Base-by-base conservation (phyloP, 1,140 invertebrate genomes). In the Frieseomelitta varia region DNA sequence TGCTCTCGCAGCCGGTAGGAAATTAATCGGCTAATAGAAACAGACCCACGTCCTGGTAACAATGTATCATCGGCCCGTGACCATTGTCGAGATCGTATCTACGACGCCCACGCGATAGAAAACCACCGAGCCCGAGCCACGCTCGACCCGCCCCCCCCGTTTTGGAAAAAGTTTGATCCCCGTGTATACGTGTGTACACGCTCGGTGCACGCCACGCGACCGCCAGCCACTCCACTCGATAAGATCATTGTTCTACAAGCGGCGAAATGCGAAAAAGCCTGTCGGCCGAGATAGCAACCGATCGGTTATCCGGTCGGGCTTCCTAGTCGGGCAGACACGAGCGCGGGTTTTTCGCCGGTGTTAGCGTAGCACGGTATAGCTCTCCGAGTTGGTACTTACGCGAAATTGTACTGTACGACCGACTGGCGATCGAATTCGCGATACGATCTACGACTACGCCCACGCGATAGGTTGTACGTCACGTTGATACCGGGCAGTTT, bases 1-100 rank as follows among this genome's bases (percentile, higher is more conserved):
- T 65, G 63, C 76, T 72, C 63, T 27, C 39, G 47, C 24, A 14
- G 15, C 14, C 63, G 14, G 8, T 11, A 12, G 12, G 30, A 82
- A 88, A 88, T 88, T 85, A 88, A 79, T 79, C 87, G 55, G 47
- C 55, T 85, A 88, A 88, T 88, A 88, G 87, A 88, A 87, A 88
- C 87, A 76, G 79, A 82, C 51, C 21, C 47, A 17, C n/a, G n/a
- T 47, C 39, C 39, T 47, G 39, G 39, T 47, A 47, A 47, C 39
- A 47, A 55, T 17, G 30, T 73, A 73, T 63, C 39, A 65, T 53
- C 53, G 67, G 69, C 3, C 10, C 21, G 55, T 19, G 30, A 79
- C 27, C 47, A 73, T 34, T 58, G 82, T 56, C 27, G 56, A 80
- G 68, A 79, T 83, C 39, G 81, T 83, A 83, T 83, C 81, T 6